A percentile compares a stretch with the other conserved stretches of the same genome.
These are phyloP conservation scores for Darevskia nairensis DNA, from an alignment of 2,797 vertebrate species.

Conservation along the genomic window DNA sequence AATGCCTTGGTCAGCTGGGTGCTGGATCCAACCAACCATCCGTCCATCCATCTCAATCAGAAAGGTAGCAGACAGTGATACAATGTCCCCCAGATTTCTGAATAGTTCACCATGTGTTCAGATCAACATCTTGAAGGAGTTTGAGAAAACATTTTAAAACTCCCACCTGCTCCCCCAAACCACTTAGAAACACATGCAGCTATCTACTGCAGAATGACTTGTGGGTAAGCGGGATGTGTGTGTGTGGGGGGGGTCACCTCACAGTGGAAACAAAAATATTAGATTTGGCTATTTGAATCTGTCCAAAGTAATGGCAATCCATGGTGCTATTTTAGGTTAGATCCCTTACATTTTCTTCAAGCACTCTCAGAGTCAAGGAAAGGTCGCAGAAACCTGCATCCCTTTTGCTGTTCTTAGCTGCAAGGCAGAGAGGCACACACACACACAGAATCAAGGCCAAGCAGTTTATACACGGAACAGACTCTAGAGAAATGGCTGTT, in stretches of 20 bases:
- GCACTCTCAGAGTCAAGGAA: neutral
- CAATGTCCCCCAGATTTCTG: neutral
- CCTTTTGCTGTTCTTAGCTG: neutral
- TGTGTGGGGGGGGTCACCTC: neutral
- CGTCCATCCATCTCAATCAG: no score
- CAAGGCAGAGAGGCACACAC: neutral
- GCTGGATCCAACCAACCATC: neutral
- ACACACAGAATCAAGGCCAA: neutral
- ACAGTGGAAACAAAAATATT: neutral
- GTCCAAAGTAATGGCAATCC: neutral
- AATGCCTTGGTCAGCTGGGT: neutral
- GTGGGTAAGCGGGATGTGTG: no score
- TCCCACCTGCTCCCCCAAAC: neutral
- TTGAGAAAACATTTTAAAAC: neutral
- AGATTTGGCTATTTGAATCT: neutral
- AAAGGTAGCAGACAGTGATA: neutral
- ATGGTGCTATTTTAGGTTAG: neutral
- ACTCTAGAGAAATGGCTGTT: slow-evolving; percentile 24
- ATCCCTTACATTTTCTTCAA: neutral
- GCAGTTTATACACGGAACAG: slow-evolving; percentile 15
- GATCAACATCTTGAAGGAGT: neutral
- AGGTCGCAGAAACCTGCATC: neutral
- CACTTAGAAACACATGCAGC: neutral
- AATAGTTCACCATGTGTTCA: neutral
- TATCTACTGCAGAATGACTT: neutral